phyloP scores from a whole-genome alignment of 2,113 vertebrate species.

The Nibea albiflora region DNA sequence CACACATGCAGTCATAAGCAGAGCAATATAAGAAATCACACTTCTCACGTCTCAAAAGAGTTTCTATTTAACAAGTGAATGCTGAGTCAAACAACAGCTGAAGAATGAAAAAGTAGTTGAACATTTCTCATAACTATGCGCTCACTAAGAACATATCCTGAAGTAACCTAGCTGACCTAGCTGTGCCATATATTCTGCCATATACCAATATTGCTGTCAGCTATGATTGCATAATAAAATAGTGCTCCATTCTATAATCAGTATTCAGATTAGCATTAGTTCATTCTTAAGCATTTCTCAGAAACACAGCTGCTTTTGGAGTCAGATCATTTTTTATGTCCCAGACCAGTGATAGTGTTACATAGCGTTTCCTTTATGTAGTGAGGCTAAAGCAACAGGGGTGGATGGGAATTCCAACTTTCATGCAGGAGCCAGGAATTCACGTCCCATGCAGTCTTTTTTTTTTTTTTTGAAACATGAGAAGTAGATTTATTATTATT shows the following conservation, averaged over 20 bases:
- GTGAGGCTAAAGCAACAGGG: no score
- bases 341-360: no score
- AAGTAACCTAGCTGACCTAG: not conserved
- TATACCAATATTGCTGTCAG: not conserved
- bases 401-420: no score
- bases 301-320: not conserved
- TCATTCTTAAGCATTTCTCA: not conserved
- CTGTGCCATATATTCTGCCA: not conserved
- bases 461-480: no score
- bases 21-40: conserved; percentile 76
- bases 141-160: not conserved
- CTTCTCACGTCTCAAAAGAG: conserved; percentile 21
- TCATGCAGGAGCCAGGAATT: no score
- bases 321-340: no score
- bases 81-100: conserved; percentile 8
- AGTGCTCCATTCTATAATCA: not conserved
- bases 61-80: conserved; percentile 4
- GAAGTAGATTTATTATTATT: no score
- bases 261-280: not conserved
- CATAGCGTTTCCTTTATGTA: no score
- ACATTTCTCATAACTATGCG: not conserved
- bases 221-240: not conserved
- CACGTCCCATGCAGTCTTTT: no score
- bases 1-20: conserved; percentile 86
- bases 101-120: not conserved